Conservation (phyloP, 1,140 invertebrate species). For the Pseudomyrmex gracilis region DNA sequence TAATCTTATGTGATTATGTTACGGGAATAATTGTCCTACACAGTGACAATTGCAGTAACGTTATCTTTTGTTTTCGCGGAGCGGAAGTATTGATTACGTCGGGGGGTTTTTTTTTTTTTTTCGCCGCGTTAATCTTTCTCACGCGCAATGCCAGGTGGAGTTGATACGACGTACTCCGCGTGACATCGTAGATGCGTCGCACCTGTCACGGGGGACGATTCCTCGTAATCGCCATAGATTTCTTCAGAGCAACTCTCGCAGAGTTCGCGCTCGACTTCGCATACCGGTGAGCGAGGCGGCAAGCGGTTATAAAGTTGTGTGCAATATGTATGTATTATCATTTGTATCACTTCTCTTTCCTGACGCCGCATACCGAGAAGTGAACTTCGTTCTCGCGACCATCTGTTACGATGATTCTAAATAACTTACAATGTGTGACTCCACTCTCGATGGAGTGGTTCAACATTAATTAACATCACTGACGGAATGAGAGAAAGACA, state of each 20-base stretch:
- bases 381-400: slow-evolving; percentile 39
- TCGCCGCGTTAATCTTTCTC: slow-evolving; percentile 39
- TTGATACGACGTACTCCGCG: slow-evolving; percentile 17
- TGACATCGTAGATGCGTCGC: slow-evolving; percentile 32
- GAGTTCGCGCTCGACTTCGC: slow-evolving; percentile 26
- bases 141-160: slow-evolving; percentile 33
- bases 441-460: background rate
- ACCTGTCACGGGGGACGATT: slow-evolving; percentile 64
- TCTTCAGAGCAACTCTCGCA: slow-evolving; percentile 48
- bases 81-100: slow-evolving; percentile 6
- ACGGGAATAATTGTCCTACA: too few species aligned
- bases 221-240: slow-evolving; percentile 68
- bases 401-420: slow-evolving; percentile 54
- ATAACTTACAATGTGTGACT: slow-evolving; percentile 39
- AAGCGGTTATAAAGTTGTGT: background rate
- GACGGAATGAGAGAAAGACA: background rate
- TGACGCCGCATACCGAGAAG: slow-evolving; percentile 73
- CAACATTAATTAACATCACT: background rate
- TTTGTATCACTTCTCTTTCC: slow-evolving; percentile 52
- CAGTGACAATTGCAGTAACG: background rate
- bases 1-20: too few species aligned
- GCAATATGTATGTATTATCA: slow-evolving; percentile 66
- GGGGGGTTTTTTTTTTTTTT: background rate
- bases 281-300: slow-evolving; percentile 49
- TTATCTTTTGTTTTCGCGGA: background rate